Base-by-base conservation (phyloP, 2,888 invertebrate genomes). In the Dione juno region DNA sequence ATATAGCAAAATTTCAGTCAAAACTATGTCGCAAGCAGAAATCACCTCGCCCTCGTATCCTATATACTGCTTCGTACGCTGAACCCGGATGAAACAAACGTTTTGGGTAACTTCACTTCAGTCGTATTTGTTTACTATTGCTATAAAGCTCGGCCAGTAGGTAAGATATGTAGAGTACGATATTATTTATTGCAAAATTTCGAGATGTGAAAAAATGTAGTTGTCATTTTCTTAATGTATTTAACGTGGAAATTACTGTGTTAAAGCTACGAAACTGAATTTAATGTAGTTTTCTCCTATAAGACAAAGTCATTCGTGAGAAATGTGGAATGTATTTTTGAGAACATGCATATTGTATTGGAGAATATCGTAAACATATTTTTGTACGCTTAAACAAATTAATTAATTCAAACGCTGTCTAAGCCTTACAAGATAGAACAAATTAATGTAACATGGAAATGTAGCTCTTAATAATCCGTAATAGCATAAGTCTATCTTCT, bases 31-130 rank as follows among this genome's bases (percentile, higher is more conserved):
- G 41, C 66, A 21, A 41, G 45, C 53, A 52, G 11, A 52, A 59
- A 45, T 66, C 64, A 45, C 58, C 64, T 52, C 53, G 58, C 52
- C 66, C 66, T 65, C 54, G 41, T 67, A 67, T 67, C 72, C 72
- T 70, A 73, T 67, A 65, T 73, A 69, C 67, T 57, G 48, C 68
- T 53, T 72, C 79, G 86, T 79, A 68, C 87, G 76, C 71, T 83
- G 86, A 88, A 85, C 86, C 79, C 81, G 75, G 75, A 70, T 61
- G 70, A 68, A 73, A 61, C 70, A 74, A 72, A 77, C 88, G 86
- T 88, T 87, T 86, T 73, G 78, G 82, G 83, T 82, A 69, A 69
- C 67, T 77, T 76, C 53, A 72, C 63, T 57, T 72, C 63, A 43
- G 40, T 59, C 72, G 69, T 75, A 74, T 76, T 77, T 83, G 83